Conservation (phyloP, 1,140 invertebrate species). For the Whitmania pigra region DNA sequence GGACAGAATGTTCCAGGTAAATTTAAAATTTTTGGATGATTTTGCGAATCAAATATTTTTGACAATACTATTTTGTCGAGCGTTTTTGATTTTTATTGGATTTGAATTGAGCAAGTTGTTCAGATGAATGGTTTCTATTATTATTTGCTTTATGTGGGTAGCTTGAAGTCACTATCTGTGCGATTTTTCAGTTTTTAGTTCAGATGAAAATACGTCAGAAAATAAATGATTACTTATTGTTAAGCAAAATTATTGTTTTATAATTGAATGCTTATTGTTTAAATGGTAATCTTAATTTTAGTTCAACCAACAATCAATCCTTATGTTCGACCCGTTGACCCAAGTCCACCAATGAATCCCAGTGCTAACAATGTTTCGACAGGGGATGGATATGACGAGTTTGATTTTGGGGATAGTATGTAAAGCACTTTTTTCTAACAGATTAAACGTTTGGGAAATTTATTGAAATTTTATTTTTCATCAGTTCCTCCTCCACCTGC, state of each 20-base stretch:
- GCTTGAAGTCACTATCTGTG: too few species aligned
- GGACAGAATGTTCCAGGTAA: constrained; percentile 3
- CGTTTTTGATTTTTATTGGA: too few species aligned
- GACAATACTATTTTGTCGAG: not conserved
- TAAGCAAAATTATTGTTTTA: not conserved
- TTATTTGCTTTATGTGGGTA: too few species aligned
- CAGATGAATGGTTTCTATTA: too few species aligned
- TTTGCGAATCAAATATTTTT: not conserved
- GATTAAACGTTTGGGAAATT: not conserved
- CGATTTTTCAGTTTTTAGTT: too few species aligned
- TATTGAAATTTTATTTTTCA: not conserved
- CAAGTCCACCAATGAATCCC: not conserved
- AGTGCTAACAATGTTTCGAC: not conserved
- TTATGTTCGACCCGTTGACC: not conserved
- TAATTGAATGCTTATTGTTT: not conserved
- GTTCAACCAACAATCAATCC: constrained; percentile 3
- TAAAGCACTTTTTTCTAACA: not conserved
- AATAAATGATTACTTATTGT: not conserved
- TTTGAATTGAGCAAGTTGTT: too few species aligned
- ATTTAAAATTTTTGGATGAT: not conserved
- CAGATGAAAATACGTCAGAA: too few species aligned
- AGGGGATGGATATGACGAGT: not conserved
- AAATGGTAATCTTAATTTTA: not conserved
- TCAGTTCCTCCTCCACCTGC: not conserved
- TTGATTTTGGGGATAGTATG: constrained; percentile 8